Base-by-base conservation (phyloP, 64 coral and sea anemone genomes). In the Stichodactyla helianthus region DNA sequence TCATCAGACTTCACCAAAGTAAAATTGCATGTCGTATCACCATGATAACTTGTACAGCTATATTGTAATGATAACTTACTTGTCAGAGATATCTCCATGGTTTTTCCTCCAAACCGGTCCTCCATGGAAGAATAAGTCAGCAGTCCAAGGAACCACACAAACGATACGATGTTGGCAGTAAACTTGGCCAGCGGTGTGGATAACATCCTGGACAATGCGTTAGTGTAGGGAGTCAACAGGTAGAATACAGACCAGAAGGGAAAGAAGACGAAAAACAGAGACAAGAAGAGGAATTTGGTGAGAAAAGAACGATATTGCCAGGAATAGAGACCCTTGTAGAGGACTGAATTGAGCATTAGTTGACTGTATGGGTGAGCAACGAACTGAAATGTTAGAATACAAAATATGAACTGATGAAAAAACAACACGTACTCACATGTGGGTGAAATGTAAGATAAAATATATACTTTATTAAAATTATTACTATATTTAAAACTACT, bases 291-390 rank as follows among this genome's bases (percentile, higher is more conserved):
- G 2, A 6, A 7, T 71, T 89, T 89, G 56, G 78, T 89, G 9
- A 89, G 25, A 35, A 52, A 28, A 9, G 50, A 61, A 2, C 79
- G 87, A 54, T 89, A 59, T 7, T 53, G 51, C 87, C 87, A 89
- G 1, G 20, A 50, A 51, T 81, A 52, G 79, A 89, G 64, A 19
- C 81, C 79, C 59, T 55, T 77, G 55, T 89, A 89, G 6, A 89
- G 26, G 15, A 89, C 87, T 11, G 87, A 59, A 23, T 89, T 89
- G 35, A 89, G 79, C 87, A 89, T 89, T 2, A 89, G 78, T 63
- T 89, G 87, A 17, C 57, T 67, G 16, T 89, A 89, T 9, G 87
- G 87, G 28, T 89, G 87, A 82, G 87, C 87, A 27, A 89, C 87
- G 44, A 89, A 89, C 87, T 89, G 22, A 14, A 81, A 20, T 8